Conservation (phyloP, 2,797 vertebrate genomes). For the Melanotaenia nigrans region DNA sequence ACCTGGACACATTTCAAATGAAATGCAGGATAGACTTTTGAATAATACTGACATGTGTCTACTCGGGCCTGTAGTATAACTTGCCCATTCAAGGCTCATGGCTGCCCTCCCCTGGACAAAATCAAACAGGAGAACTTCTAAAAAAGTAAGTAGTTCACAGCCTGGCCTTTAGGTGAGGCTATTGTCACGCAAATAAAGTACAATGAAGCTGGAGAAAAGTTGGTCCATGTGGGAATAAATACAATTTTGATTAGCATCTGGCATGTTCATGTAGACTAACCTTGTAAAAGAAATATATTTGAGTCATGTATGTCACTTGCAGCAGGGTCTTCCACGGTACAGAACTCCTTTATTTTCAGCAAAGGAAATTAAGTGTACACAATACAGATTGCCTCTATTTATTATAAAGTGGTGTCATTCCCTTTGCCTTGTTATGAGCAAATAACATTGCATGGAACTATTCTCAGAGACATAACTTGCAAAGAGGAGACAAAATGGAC, state of each 20-base stretch:
- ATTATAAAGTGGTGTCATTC: slow-evolving; percentile 51
- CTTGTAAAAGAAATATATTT: slow-evolving; percentile 32
- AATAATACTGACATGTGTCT: slow-evolving; percentile 43
- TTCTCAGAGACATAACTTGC: slow-evolving; percentile 52
- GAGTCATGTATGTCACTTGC: slow-evolving; percentile 31
- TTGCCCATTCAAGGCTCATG: slow-evolving; percentile 64
- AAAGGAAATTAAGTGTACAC: slow-evolving; percentile 56
- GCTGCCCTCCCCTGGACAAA: slow-evolving; percentile 79
- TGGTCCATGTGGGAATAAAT: slow-evolving; percentile 18
- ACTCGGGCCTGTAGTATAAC: slow-evolving; percentile 6
- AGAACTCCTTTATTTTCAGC: slow-evolving; percentile 34
- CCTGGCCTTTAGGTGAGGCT: slow-evolving; percentile 65
- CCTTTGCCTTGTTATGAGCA: slow-evolving; percentile 53
- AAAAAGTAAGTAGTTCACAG: background rate
- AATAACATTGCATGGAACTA: slow-evolving; percentile 63
- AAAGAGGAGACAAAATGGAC: slow-evolving; percentile 40
- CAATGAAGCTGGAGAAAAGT: background rate
- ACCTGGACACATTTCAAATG: slow-evolving; percentile 51
- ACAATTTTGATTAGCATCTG: slow-evolving; percentile 42
- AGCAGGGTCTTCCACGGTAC: slow-evolving; percentile 27
- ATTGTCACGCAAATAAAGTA: slow-evolving; percentile 44
- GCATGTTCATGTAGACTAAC: slow-evolving; percentile 9
- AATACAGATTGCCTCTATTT: slow-evolving; percentile 56
- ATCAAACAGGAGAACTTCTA: slow-evolving; percentile 7
- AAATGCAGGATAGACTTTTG: slow-evolving; percentile 36